These are phyloP conservation scores for Rapana venosa DNA, from an alignment of 2,888 invertebrate species.

Conservation along the genomic window DNA sequence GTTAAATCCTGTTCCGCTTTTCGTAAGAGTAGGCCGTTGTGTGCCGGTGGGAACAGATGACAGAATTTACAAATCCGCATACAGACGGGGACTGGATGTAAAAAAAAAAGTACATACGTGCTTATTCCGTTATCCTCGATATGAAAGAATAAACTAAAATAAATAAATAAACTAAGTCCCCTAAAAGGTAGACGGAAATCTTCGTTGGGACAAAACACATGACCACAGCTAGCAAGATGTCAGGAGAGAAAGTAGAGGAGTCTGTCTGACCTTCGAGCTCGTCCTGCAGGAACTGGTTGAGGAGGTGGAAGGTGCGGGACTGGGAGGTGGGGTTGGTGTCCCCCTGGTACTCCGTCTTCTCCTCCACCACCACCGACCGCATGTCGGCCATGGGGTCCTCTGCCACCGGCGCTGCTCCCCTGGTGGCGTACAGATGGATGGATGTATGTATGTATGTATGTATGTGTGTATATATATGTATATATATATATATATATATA, in stretches of 20 bases:
- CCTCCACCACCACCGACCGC: conserved; percentile 55
- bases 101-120: too few species aligned
- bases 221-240: background rate
- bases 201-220: background rate
- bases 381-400: conserved; percentile 3
- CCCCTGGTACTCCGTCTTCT: conserved; percentile 58
- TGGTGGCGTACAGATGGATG: too few species aligned
- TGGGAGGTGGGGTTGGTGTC: conserved; percentile 68
- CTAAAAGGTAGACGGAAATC: background rate
- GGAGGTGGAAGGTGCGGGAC: conserved; percentile 69
- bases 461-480: too few species aligned
- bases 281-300: conserved; percentile 58
- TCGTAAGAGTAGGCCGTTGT: too few species aligned
- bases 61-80: too few species aligned
- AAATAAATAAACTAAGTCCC: background rate
- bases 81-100: too few species aligned
- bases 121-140: too few species aligned
- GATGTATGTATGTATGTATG: too few species aligned
- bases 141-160: too few species aligned
- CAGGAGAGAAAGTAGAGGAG: background rate
- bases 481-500: too few species aligned
- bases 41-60: too few species aligned
- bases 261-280: conserved; percentile 24
- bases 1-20: too few species aligned
- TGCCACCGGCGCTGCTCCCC: background rate